Evolutionary conservation across 2,888 invertebrate genomes (phyloP).

Genomic region (Sepiola atlantica): DNA sequence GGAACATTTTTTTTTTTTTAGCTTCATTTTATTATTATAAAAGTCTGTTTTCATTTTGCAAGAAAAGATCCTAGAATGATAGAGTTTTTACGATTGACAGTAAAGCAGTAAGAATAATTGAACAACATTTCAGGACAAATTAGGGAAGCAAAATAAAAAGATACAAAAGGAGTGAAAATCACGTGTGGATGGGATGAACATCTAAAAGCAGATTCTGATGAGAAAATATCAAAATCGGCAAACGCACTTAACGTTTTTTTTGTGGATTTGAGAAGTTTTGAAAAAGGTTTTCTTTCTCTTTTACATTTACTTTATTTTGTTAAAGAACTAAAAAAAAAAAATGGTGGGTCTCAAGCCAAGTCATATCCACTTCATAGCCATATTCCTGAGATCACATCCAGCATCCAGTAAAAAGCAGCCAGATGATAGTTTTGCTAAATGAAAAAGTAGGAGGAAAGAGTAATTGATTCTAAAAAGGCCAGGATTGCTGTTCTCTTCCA

Average conservation of each 20-base stretch:
- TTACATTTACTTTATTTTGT: background rate
- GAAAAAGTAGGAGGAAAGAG: slow-evolving; percentile 35
- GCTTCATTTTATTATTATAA: background rate
- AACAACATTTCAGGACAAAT: slow-evolving; percentile 32
- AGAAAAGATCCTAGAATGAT: background rate
- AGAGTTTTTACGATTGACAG: background rate
- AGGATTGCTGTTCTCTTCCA: background rate
- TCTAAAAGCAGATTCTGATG: background rate
- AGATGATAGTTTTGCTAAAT: slow-evolving; percentile 41
- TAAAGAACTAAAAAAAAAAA: background rate
- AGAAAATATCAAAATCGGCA: slow-evolving; percentile 14
- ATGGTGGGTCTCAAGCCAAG: background rate
- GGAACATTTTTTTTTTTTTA: background rate
- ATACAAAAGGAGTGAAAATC: background rate
- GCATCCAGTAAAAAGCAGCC: background rate
- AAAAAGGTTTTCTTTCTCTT: background rate
- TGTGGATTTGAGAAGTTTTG: background rate
- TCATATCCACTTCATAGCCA: slow-evolving; percentile 33
- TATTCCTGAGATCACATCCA: slow-evolving; percentile 43
- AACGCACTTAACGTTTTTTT: background rate
- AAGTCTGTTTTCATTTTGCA: background rate
- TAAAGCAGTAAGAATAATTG: slow-evolving; percentile 32
- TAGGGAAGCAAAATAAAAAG: background rate
- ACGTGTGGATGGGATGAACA: slow-evolving; percentile 32
- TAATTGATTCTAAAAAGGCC: background rate